Evolutionary conservation across 2,113 vertebrate species (phyloP).

Genomic region (Lipotes vexillifer): DNA sequence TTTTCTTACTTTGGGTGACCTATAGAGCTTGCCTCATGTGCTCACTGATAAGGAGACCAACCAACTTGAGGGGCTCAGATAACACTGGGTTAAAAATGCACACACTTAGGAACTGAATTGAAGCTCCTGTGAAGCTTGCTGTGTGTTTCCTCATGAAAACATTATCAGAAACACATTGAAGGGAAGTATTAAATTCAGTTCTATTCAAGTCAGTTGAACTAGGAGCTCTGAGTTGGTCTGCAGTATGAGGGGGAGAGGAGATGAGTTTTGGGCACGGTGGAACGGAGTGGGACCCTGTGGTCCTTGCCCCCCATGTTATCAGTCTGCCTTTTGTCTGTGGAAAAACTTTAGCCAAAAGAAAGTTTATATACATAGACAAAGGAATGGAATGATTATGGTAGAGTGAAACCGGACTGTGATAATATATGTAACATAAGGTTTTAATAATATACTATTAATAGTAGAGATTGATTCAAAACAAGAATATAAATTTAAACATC

Average conservation of each 20-base stretch:
- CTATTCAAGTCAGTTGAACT: neutral
- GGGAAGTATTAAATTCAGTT: neutral
- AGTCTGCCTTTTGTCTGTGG: neutral
- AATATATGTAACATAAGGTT: neutral
- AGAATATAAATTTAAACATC: neutral
- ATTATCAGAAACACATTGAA: neutral
- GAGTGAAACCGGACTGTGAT: neutral
- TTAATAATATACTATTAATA: neutral
- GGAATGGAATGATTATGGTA: neutral
- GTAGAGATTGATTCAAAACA: neutral
- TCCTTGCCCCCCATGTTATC: neutral
- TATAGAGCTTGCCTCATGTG: neutral
- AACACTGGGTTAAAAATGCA: neutral
- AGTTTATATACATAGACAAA: neutral
- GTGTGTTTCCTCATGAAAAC: neutral
- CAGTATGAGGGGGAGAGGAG: neutral
- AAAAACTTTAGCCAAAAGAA: neutral
- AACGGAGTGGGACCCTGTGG: neutral
- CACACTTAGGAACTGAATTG: neutral
- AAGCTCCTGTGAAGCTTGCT: neutral
- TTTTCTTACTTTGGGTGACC: neutral
- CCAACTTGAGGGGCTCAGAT: neutral
- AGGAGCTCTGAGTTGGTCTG: neutral
- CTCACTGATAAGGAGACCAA: neutral
- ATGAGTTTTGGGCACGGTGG: neutral